phyloP scores from a whole-genome alignment of 2,888 invertebrate species.

The Vanessa cardui region DNA sequence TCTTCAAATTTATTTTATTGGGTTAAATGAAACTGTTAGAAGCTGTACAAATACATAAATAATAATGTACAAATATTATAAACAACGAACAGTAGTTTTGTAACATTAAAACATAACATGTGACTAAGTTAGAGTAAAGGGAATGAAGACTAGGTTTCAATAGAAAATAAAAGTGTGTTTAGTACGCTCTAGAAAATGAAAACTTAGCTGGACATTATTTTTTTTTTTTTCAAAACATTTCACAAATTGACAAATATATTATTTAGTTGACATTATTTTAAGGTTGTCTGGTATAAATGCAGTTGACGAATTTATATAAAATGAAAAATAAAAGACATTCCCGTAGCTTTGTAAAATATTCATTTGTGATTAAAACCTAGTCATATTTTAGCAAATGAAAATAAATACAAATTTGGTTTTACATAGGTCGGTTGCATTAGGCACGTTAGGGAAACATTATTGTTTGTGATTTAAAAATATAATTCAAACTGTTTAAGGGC shows the following conservation, averaged over 20 bases:
- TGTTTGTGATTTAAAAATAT: conserved; percentile 14
- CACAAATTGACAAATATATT: neutral
- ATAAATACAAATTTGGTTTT: conserved; percentile 8
- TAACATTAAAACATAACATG: conserved; percentile 2
- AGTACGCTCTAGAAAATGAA: neutral
- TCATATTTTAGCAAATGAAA: conserved; percentile 43
- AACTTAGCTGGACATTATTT: neutral
- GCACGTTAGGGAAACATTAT: conserved; percentile 13
- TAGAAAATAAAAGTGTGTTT: neutral
- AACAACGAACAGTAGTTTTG: conserved; percentile 10
- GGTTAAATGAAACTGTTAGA: neutral
- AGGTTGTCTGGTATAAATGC: neutral
- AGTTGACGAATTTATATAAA: neutral
- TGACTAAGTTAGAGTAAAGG: neutral
- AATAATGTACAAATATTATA: conserved; percentile 2
- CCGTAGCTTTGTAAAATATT: conserved; percentile 9
- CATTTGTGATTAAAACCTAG: conserved; percentile 43
- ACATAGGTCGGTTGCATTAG: conserved; percentile 15
- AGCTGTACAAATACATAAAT: conserved; percentile 5
- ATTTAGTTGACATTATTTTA: neutral
- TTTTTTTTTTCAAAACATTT: neutral
- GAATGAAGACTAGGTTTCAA: conserved; percentile 3
- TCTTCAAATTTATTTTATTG: neutral
- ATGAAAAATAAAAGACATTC: neutral
- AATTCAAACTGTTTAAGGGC: neutral